Conservation (phyloP, 2,888 invertebrate genomes). For the Onthophagus sagittarius region DNA sequence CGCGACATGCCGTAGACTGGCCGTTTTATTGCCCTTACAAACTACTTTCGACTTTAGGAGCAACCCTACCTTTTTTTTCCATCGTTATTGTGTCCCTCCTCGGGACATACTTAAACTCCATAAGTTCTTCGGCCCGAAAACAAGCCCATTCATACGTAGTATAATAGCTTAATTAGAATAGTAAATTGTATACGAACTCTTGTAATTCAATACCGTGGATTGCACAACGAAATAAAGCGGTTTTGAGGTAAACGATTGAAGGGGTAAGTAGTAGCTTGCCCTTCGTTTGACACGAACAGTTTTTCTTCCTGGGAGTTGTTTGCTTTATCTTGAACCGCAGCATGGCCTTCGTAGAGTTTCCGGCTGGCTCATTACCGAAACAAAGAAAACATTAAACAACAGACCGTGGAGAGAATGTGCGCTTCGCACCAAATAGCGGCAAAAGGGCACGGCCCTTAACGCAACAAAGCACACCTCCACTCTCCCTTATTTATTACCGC, state of each 20-base stretch:
- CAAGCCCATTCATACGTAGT: background rate
- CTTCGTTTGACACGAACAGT: constrained; percentile 4
- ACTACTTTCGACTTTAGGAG: background rate
- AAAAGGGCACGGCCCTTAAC: background rate
- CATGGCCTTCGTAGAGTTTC: background rate
- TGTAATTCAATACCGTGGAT: too few relatives aligned
- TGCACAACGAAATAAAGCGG: background rate
- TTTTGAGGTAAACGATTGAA: background rate
- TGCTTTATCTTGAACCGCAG: constrained; percentile 6
- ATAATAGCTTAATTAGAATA: background rate
- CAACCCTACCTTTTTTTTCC: background rate
- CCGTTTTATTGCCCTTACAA: background rate
- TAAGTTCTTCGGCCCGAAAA: too few relatives aligned
- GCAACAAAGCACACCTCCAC: background rate
- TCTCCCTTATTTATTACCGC: background rate
- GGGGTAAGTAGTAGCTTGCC: background rate
- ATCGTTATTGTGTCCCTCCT: background rate
- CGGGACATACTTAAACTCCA: background rate
- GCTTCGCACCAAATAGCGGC: constrained; percentile 5
- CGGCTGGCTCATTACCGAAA: constrained; percentile 9
- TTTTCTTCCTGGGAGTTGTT: constrained; percentile 11
- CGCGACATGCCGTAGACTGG: background rate
- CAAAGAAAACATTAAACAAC: constrained; percentile 10
- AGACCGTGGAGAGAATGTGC: constrained; percentile 2
- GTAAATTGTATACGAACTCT: background rate